Evolutionary conservation across 1,140 invertebrate species (phyloP).

Genomic region (Littorina saxatilis): DNA sequence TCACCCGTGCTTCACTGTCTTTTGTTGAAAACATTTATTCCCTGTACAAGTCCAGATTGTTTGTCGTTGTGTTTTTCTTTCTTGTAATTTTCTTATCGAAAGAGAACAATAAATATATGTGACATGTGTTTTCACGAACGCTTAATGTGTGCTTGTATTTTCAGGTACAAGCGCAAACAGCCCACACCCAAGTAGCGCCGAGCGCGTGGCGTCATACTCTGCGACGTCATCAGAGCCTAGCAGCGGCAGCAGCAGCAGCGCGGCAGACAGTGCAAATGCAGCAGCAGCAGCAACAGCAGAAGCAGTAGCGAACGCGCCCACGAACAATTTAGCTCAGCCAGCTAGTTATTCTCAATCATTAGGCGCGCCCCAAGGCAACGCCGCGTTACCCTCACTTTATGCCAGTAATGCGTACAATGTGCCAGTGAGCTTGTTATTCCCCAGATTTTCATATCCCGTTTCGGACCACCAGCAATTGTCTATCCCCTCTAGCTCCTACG

Average conservation of each 20-base stretch:
- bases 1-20: neutral
- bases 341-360: neutral
- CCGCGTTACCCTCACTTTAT: neutral
- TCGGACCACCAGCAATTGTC: neutral
- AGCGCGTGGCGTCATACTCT: neutral
- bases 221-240: neutral
- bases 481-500: too few relatives aligned
- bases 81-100: too few relatives aligned
- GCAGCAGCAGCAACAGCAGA: neutral
- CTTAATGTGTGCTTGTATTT: neutral
- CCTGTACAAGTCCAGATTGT: too few relatives aligned
- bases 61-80: too few relatives aligned
- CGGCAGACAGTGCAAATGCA: neutral
- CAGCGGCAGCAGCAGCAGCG: conserved; percentile 1
- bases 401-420: neutral
- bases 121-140: neutral
- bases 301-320: neutral
- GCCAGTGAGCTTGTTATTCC: neutral
- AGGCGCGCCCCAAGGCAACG: neutral
- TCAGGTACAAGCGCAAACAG: neutral
- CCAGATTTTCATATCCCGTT: neutral
- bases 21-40: too few relatives aligned
- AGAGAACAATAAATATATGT: neutral
- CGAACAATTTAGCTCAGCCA: neutral
- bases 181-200: neutral